These are phyloP conservation scores for Austrolebias charrua DNA, from an alignment of 2,797 vertebrate genomes.

Conservation along the genomic window DNA sequence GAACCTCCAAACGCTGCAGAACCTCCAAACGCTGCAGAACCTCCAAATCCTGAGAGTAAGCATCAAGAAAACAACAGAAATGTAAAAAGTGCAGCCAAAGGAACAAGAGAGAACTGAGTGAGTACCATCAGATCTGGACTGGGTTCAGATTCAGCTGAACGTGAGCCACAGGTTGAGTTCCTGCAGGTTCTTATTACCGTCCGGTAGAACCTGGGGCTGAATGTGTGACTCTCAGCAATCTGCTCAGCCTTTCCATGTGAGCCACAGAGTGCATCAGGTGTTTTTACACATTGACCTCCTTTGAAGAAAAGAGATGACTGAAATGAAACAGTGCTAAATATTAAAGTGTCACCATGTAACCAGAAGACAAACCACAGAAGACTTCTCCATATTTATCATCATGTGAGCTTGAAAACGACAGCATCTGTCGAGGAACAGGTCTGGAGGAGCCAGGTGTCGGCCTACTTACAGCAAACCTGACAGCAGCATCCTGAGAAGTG, in stretches of 20 bases:
- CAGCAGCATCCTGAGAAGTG: conserved; percentile 72
- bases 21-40: no score
- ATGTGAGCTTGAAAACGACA: conserved; percentile 4
- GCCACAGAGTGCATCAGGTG: background rate
- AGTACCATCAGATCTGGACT: no score
- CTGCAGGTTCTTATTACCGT: no score
- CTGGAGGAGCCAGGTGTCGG: conserved; percentile 52
- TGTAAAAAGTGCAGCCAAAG: no score
- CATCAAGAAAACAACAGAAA: no score
- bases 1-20: no score
- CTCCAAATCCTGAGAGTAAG: no score
- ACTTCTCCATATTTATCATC: background rate
- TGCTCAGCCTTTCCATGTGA: background rate
- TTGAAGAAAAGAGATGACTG: conserved; percentile 24
- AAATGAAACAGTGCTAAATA: conserved; percentile 14
- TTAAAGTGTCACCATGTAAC: conserved; percentile 8
- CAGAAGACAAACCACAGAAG: background rate
- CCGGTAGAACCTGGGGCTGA: no score
- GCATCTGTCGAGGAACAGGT: conserved; percentile 40
- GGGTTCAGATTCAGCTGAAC: no score
- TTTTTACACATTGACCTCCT: conserved; percentile 35
- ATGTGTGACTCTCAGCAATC: conserved; percentile 5
- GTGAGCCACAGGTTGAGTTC: no score
- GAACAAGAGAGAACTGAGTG: no score
- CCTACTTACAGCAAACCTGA: conserved; percentile 49